Conservation (phyloP, 1,140 invertebrate genomes). For the Alviniconcha marisindica region DNA sequence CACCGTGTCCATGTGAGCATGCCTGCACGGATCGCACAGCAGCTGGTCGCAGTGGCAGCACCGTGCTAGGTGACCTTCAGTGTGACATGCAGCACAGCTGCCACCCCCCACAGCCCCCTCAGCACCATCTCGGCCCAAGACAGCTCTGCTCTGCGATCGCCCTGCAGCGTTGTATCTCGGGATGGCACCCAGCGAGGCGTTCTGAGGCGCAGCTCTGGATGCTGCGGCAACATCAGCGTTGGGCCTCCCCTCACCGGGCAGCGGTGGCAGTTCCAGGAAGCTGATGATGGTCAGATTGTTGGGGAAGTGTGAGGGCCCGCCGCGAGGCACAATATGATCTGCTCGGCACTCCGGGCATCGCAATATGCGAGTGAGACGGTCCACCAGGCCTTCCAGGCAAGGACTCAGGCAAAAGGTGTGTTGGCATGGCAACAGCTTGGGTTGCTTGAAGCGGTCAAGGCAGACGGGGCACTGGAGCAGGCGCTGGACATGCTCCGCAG, state of each 20-base stretch:
- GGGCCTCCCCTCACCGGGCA: slow-evolving; percentile 92
- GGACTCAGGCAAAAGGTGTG: slow-evolving; percentile 99
- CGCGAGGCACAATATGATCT: slow-evolving; percentile 93
- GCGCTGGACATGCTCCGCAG: slow-evolving; percentile 89
- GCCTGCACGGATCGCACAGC: slow-evolving; percentile 92
- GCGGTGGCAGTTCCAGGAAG: slow-evolving; percentile 82
- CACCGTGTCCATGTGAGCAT: slow-evolving; percentile 94
- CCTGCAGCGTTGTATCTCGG: background rate
- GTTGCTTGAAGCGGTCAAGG: slow-evolving; percentile 96
- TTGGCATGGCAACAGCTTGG: slow-evolving; percentile 98
- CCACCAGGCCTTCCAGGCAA: slow-evolving; percentile 69
- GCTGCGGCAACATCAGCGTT: background rate
- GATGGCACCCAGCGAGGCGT: background rate
- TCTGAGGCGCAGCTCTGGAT: background rate
- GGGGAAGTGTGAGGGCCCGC: slow-evolving; percentile 61
- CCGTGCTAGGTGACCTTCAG: slow-evolving; percentile 92
- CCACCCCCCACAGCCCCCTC: slow-evolving; percentile 33
- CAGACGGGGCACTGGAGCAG: slow-evolving; percentile 98
- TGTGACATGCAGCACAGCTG: slow-evolving; percentile 83
- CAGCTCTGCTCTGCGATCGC: background rate
- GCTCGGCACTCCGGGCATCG: slow-evolving; percentile 99
- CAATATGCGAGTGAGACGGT: slow-evolving; percentile 80
- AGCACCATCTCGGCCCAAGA: background rate
- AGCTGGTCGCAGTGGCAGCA: slow-evolving; percentile 97
- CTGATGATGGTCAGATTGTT: slow-evolving; percentile 69